Base-by-base conservation (phyloP, 2,888 invertebrate species). In the Monopis laevigella region DNA sequence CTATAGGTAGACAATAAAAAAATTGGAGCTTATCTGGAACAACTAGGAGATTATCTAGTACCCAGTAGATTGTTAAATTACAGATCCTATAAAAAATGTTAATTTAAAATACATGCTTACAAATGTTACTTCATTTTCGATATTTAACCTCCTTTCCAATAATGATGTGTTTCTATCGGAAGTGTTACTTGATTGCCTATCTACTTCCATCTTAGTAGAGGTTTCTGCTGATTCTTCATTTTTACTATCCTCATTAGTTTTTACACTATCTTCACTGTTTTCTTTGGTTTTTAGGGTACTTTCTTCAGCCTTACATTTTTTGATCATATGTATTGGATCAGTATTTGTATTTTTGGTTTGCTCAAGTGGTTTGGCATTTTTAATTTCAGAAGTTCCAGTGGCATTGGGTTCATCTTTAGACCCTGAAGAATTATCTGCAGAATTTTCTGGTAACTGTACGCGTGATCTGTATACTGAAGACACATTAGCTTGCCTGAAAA, bases 401-500 rank as follows among this genome's bases (percentile, higher is more conserved):
- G 14, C 32, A 2, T 2, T 17, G 8, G 32, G 16, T 13, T 32
- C 13, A 17, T n/a, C n/a, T 5, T 14, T 32, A 10, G 32, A 32
- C n/a, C n/a, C n/a, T n/a, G n/a, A n/a, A n/a, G n/a, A n/a, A n/a
- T n/a, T n/a, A n/a, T n/a, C n/a, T n/a, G n/a, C 5, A 16, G n/a
- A 10, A 8, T 24, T 53, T 26, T 53, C 51, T 39, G 58, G 45
- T 29, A 57, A 46, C 32, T 62, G 52, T 39, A 54, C 53, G 40
- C 72, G 77, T 7, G 32, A 32, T 32, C 32, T 32, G 32, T 32
- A 32, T 14, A 85, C 82, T 39, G 82, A 65, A 50, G 87, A 84
- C 4, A 90, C 86, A 71, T 90, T 89, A 1, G 90, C 90, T 73
- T 91, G 91, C 11, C 84, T 84, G 47, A 41, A 64, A 65, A 45